Conservation (phyloP, 2,797 vertebrate genomes). For the Brotogeris chrysoptera region DNA sequence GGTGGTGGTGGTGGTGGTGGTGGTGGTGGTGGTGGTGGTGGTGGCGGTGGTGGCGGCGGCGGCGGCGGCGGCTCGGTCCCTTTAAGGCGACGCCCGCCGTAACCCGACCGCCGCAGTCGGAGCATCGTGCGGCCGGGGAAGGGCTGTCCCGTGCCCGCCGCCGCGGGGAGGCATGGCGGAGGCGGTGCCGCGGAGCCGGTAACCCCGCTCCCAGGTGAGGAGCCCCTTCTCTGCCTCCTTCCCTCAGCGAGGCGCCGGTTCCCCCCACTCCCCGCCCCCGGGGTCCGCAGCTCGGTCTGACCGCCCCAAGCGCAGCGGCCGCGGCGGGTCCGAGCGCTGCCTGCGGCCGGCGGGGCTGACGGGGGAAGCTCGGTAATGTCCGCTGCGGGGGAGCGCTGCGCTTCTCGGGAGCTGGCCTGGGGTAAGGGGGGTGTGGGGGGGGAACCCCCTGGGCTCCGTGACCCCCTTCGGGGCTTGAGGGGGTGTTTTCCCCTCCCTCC, state of each 20-base stretch:
- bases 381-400: neutral
- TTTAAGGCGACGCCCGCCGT: constrained; percentile 45
- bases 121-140: neutral
- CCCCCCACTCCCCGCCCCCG: no score
- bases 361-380: neutral
- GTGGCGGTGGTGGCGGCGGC: no score
- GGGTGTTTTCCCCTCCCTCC: neutral
- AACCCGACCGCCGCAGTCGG: constrained; percentile 58
- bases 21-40: no score
- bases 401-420: neutral
- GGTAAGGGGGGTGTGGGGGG: no score
- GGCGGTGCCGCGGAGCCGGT: neutral
- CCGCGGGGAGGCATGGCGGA: neutral
- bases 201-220: neutral
- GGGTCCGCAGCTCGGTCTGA: neutral
- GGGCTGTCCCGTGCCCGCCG: neutral
- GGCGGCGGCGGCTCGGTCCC: neutral
- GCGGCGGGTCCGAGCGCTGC: neutral
- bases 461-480: neutral
- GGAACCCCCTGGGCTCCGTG: neutral
- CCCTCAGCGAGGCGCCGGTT: neutral
- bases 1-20: no score
- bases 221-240: neutral
- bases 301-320: neutral
- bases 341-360: neutral